Conservation (phyloP, 2,113 vertebrate genomes). For the Diadophis punctatus region DNA sequence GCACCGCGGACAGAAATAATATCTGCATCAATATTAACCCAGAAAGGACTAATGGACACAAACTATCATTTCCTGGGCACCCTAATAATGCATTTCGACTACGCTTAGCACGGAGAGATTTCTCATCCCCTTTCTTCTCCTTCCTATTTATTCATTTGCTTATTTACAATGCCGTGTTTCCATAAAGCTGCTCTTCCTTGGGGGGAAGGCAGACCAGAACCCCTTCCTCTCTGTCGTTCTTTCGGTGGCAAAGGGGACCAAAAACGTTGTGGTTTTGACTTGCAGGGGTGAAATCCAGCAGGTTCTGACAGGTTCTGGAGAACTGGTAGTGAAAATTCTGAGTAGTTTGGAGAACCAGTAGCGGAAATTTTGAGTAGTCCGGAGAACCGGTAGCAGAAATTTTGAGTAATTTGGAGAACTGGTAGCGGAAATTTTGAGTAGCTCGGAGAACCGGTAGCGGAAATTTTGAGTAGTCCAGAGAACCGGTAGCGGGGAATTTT, state of each 20-base stretch:
- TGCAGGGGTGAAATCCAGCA: too few relatives aligned
- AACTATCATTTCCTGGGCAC: conserved; percentile 89
- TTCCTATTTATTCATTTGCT: not conserved
- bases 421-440: too few relatives aligned
- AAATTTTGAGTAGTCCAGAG: too few relatives aligned
- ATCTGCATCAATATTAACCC: conserved; percentile 99
- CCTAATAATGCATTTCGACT: conserved; percentile 84
- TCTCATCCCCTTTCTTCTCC: conserved; percentile 48
- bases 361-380: too few relatives aligned
- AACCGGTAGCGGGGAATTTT: too few relatives aligned
- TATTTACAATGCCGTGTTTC: conserved; percentile 42
- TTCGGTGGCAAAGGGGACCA: not conserved
- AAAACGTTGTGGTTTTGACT: not conserved
- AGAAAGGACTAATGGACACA: conserved; percentile 96
- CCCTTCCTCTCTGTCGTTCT: not conserved
- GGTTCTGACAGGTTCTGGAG: too few relatives aligned
- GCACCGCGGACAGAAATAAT: conserved; percentile 97
- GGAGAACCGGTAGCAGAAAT: too few relatives aligned
- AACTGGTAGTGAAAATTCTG: too few relatives aligned
- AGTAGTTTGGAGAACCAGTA: too few relatives aligned
- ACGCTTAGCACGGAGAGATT: conserved; percentile 59
- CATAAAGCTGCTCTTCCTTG: conserved; percentile 52
- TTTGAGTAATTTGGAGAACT: too few relatives aligned
- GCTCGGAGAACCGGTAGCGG: too few relatives aligned
- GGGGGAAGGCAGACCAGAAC: not conserved